A percentile compares a stretch with the other conserved stretches of the same genome.
These are phyloP conservation scores for Puffinus mauretanicus DNA, from an alignment of 2,113 vertebrate species.

Conservation along the genomic window DNA sequence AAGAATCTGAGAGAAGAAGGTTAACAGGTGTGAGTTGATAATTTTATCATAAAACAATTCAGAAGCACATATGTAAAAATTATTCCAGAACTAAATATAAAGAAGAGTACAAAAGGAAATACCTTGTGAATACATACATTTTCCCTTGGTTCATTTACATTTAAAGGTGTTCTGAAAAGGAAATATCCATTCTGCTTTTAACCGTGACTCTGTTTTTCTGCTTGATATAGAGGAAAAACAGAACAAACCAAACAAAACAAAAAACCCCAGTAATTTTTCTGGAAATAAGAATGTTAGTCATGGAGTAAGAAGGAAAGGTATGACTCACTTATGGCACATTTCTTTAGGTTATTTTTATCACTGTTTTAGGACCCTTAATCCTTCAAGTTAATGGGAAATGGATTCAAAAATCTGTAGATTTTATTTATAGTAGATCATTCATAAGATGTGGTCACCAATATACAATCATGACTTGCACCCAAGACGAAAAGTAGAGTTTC, in stretches of 20 bases:
- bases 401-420: not conserved
- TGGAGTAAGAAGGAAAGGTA: not conserved
- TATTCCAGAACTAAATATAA: not conserved
- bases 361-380: not conserved
- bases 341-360: not conserved
- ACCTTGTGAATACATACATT: not conserved
- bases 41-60: not conserved
- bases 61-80: not conserved
- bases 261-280: fast-evolving
- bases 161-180: not conserved
- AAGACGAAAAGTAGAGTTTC: not conserved
- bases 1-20: not conserved
- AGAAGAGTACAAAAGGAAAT: not conserved
- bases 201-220: not conserved
- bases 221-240: not conserved
- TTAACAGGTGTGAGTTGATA: not conserved
- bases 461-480: not conserved
- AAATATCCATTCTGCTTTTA: not conserved
- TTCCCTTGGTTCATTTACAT: not conserved
- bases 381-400: not conserved
- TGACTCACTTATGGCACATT: not conserved
- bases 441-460: not conserved
- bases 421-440: not conserved
- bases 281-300: not conserved
- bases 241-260: not conserved